Evolutionary conservation across 2,888 invertebrate species (phyloP).

Genomic region (Apomyelois bistriatella): DNA sequence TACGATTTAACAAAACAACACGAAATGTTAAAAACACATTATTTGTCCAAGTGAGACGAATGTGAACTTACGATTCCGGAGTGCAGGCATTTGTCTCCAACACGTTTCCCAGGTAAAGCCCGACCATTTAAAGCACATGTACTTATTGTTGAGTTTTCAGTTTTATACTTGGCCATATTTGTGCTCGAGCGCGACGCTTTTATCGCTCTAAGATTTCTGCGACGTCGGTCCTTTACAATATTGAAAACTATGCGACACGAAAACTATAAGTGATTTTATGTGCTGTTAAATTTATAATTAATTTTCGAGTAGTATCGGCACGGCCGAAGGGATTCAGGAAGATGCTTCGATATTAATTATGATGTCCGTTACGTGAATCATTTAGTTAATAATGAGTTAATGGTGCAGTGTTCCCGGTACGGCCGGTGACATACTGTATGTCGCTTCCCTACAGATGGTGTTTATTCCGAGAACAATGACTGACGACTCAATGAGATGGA

Average conservation of each 20-base stretch:
- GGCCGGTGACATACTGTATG: constrained; percentile 36
- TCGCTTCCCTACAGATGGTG: constrained; percentile 31
- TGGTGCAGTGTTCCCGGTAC: constrained; percentile 39
- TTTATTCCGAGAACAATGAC: constrained; percentile 56
- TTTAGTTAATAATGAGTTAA: constrained; percentile 16
- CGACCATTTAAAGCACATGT: constrained; percentile 63
- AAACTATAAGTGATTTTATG: constrained; percentile 50
- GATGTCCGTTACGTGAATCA: constrained; percentile 19
- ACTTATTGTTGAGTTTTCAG: constrained; percentile 70
- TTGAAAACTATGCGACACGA: constrained; percentile 16
- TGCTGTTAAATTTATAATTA: constrained; percentile 52
- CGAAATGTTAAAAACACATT: constrained; percentile 80
- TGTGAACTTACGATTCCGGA: constrained; percentile 70
- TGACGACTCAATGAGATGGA: constrained; percentile 41
- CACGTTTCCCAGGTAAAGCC: constrained; percentile 66
- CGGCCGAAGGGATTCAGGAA: neutral
- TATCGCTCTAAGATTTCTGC: constrained; percentile 31
- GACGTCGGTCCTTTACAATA: constrained; percentile 1
- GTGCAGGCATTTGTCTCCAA: constrained; percentile 67
- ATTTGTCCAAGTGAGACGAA: constrained; percentile 78
- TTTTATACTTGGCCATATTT: constrained; percentile 60
- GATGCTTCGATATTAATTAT: neutral
- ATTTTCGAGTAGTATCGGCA: constrained; percentile 32
- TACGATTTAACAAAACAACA: constrained; percentile 80
- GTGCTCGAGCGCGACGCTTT: constrained; percentile 55